A percentile compares a stretch with the other conserved stretches of the same genome.
phyloP scores from a whole-genome alignment of 2,888 invertebrate genomes.

The Amblyjoppa fuscipennis region DNA sequence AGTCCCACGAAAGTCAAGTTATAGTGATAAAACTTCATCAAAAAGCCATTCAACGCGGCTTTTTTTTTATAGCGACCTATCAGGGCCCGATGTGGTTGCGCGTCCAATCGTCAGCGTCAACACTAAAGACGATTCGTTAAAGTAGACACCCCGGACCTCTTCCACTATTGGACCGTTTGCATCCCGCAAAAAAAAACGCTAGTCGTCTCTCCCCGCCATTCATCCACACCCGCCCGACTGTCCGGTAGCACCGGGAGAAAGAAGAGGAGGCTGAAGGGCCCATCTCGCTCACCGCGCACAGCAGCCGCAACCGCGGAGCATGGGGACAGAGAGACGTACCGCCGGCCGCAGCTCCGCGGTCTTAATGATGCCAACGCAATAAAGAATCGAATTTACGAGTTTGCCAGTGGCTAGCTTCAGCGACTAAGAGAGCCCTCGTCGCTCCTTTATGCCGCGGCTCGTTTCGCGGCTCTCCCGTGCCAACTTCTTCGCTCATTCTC shows the following conservation, averaged over 20 bases:
- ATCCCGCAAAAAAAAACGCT: neutral
- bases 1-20: constrained; percentile 3
- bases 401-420: constrained; percentile 38
- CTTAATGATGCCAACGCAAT: constrained; percentile 76
- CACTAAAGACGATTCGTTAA: neutral
- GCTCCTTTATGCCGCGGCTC: constrained; percentile 41
- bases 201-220: neutral
- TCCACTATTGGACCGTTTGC: neutral
- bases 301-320: constrained; percentile 2
- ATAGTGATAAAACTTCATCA: constrained; percentile 51
- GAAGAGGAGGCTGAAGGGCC: neutral
- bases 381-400: constrained; percentile 79
- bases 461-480: constrained; percentile 23
- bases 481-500: constrained; percentile 46
- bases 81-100: neutral
- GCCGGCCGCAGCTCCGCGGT: constrained; percentile 35
- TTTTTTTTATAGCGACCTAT: neutral
- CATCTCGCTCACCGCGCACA: neutral
- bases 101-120: neutral
- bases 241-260: neutral
- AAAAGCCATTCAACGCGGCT: neutral
- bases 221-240: neutral
- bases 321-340: neutral
- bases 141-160: neutral
- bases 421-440: neutral